A percentile compares a stretch with the other conserved stretches of the same genome.
These are phyloP conservation scores for Fistularia tabacaria DNA, from an alignment of 2,797 vertebrate species.

Conservation along the genomic window DNA sequence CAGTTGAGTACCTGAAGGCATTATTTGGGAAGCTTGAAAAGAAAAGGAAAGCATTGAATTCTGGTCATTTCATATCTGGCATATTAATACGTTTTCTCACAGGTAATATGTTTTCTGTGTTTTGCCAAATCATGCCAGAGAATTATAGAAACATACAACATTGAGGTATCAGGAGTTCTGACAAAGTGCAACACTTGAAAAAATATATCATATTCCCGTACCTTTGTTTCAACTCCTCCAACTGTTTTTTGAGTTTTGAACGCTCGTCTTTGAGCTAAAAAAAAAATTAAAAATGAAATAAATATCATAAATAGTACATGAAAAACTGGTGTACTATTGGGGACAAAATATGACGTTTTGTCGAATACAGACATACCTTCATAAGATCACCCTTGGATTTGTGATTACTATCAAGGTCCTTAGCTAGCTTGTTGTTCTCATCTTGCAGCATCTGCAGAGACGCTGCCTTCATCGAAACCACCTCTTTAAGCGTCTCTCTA, in stretches of 20 bases:
- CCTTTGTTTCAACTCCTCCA: conserved; percentile 92
- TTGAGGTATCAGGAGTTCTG: background rate
- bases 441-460: conserved; percentile 81
- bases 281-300: background rate
- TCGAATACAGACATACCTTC: conserved; percentile 55
- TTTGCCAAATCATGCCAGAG: background rate
- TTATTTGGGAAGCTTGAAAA: conserved; percentile 85
- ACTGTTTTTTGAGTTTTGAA: conserved; percentile 85
- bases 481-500: conserved; percentile 87
- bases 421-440: conserved; percentile 84
- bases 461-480: conserved; percentile 77
- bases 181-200: background rate
- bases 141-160: background rate
- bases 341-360: too few relatives aligned
- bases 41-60: conserved; percentile 33
- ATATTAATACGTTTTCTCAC: background rate
- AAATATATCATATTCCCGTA: conserved; percentile 53
- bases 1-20: conserved; percentile 83
- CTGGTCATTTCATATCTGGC: conserved; percentile 7
- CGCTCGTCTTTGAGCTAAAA: conserved; percentile 85
- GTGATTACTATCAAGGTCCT: conserved; percentile 78
- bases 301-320: too few relatives aligned
- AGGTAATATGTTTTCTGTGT: background rate
- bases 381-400: conserved; percentile 76
- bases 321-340: too few relatives aligned